Evolutionary conservation across 1,140 invertebrate genomes (phyloP).

Genomic region (Pseudomyrmex flavicornis): DNA sequence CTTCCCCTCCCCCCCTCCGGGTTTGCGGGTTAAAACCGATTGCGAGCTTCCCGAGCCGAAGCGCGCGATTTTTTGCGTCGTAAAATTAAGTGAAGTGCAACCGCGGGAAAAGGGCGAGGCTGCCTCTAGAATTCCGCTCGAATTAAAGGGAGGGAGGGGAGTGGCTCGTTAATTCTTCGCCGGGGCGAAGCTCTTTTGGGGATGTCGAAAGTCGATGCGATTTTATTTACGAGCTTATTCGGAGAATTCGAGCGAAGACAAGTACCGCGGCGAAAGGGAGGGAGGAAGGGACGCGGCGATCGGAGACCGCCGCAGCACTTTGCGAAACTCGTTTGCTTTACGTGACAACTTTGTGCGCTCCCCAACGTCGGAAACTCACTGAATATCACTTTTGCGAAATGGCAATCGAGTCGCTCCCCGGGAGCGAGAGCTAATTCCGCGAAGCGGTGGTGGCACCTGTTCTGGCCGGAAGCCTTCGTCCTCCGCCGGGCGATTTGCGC

Average conservation of each 20-base stretch:
- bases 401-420: slow-evolving; percentile 59
- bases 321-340: slow-evolving; percentile 57
- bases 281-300: slow-evolving; percentile 6
- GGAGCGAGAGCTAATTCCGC: slow-evolving; percentile 43
- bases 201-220: slow-evolving; percentile 12
- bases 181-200: slow-evolving; percentile 6
- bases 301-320: slow-evolving; percentile 33
- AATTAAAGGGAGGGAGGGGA: background rate
- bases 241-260: no score
- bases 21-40: slow-evolving; percentile 40
- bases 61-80: slow-evolving; percentile 23
- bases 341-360: slow-evolving; percentile 45
- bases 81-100: slow-evolving; percentile 6
- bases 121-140: background rate
- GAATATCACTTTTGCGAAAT: slow-evolving; percentile 61
- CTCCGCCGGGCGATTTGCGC: slow-evolving; percentile 13
- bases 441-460: slow-evolving; percentile 25
- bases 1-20: no score
- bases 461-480: slow-evolving; percentile 2
- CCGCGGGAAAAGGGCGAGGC: no score
- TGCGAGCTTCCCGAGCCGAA: background rate
- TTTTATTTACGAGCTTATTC: slow-evolving; percentile 37
- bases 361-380: slow-evolving; percentile 39
- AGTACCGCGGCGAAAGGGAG: background rate
- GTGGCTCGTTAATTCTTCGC: slow-evolving; percentile 44